phyloP scores from a whole-genome alignment of 2,797 vertebrate genomes.

The Sebastes wilsoni region DNA sequence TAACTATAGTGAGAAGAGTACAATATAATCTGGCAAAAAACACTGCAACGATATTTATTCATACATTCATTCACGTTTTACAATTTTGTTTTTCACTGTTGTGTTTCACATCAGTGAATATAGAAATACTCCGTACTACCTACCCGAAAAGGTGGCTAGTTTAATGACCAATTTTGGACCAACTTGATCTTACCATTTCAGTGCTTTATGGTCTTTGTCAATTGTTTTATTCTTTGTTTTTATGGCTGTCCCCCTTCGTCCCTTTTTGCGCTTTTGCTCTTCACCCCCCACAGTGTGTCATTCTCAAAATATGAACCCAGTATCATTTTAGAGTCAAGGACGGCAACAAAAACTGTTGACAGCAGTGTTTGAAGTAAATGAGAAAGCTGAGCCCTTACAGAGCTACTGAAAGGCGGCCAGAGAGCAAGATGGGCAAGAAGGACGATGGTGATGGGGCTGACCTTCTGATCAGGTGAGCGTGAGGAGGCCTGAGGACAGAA shows the following conservation, averaged over 20 bases:
- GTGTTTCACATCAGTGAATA: neutral
- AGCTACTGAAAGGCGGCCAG: constrained; percentile 57
- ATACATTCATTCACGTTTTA: neutral
- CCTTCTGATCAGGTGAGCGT: constrained; percentile 78
- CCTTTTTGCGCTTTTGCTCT: constrained; percentile 44
- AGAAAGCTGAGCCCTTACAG: constrained; percentile 71
- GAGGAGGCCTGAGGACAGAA: constrained; percentile 78
- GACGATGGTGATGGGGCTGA: constrained; percentile 73
- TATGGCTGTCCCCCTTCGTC: constrained; percentile 35
- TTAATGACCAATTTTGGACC: neutral
- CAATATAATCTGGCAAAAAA: neutral
- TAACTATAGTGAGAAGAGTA: neutral
- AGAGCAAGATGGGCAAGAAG: constrained; percentile 69
- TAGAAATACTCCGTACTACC: neutral
- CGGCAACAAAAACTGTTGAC: constrained; percentile 78
- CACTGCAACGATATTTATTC: neutral
- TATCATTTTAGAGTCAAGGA: constrained; percentile 69
- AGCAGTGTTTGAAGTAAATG: constrained; percentile 78
- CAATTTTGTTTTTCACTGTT: neutral
- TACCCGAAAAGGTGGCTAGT: neutral
- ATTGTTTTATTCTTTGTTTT: constrained; percentile 3
- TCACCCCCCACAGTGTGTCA: constrained; percentile 35
- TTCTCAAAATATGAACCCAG: constrained; percentile 57
- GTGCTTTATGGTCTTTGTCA: neutral
- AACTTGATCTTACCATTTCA: neutral